A percentile compares a stretch with the other conserved stretches of the same genome.
Conservation (phyloP, 2,888 invertebrate genomes). For the Masnerella sp. region DNA sequence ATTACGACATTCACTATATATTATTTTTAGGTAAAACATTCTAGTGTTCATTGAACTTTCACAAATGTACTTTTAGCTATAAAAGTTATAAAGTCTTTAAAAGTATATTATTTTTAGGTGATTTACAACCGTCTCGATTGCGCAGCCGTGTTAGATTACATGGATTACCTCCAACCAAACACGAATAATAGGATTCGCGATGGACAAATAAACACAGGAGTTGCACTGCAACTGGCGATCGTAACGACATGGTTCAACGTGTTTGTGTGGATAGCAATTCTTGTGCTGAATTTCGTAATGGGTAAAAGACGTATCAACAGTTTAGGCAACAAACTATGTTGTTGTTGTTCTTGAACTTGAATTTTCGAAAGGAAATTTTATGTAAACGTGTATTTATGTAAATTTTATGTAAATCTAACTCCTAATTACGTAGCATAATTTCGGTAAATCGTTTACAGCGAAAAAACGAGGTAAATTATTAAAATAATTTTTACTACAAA, state of each 20-base stretch:
- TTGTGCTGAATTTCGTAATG: constrained; percentile 80
- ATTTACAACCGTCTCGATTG: constrained; percentile 85
- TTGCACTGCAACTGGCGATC: constrained; percentile 83
- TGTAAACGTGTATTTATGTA: no score
- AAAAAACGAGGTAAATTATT: no score
- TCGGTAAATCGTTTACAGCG: no score
- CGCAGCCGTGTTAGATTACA: constrained; percentile 87
- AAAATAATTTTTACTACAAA: no score
- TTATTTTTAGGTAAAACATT: no score
- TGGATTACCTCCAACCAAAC: constrained; percentile 89
- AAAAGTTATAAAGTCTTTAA: background rate
- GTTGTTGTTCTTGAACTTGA: constrained; percentile 61
- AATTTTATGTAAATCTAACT: no score
- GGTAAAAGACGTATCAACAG: constrained; percentile 70
- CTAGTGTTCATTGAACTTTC: no score
- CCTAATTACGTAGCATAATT: no score
- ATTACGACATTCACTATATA: no score
- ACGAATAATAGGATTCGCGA: constrained; percentile 82
- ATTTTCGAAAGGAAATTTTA: no score
- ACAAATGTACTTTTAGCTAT: no score
- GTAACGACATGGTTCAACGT: constrained; percentile 82
- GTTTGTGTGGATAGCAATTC: constrained; percentile 79
- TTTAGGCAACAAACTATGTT: constrained; percentile 66
- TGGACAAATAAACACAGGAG: constrained; percentile 85
- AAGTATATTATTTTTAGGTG: constrained; percentile 63